Conservation (phyloP, 1,140 invertebrate species). For the Chlorops oryzae region DNA sequence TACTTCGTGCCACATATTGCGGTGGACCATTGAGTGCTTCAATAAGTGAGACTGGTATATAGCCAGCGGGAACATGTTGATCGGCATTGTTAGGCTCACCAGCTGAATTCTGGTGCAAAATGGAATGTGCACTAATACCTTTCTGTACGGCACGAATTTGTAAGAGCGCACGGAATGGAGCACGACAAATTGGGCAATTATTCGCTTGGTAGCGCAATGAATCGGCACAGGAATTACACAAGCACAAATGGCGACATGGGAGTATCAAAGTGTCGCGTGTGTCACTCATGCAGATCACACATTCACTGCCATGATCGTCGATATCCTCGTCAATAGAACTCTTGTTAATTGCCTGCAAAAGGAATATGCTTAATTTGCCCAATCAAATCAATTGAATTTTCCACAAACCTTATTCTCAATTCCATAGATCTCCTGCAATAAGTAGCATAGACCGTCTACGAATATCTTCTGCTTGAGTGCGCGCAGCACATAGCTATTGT, state of each 20-base stretch:
- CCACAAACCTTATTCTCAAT: slow-evolving; percentile 85
- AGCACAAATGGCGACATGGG: slow-evolving; percentile 94
- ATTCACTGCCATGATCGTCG: slow-evolving; percentile 95
- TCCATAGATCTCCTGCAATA: slow-evolving; percentile 98
- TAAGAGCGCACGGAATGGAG: slow-evolving; percentile 91
- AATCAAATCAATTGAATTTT: background rate
- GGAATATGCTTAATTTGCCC: background rate
- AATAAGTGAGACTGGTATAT: slow-evolving; percentile 91
- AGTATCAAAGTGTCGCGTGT: slow-evolving; percentile 94
- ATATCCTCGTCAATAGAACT: slow-evolving; percentile 77
- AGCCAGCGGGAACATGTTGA: slow-evolving; percentile 83
- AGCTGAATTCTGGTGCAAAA: slow-evolving; percentile 47
- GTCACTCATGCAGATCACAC: slow-evolving; percentile 99
- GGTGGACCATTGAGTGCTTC: slow-evolving; percentile 95
- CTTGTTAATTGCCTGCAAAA: slow-evolving; percentile 46
- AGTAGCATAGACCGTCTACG: slow-evolving; percentile 93
- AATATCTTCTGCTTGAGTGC: slow-evolving; percentile 97
- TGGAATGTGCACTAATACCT: slow-evolving; percentile 52
- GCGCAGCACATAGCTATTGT: slow-evolving; percentile 80
- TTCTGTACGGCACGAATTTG: slow-evolving; percentile 94
- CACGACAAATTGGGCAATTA: slow-evolving; percentile 97
- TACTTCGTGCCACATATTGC: slow-evolving; percentile 31
- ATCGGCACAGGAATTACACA: slow-evolving; percentile 96
- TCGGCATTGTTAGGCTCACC: slow-evolving; percentile 32
- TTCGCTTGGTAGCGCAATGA: slow-evolving; percentile 94